These are phyloP conservation scores for Cichlasoma orientale DNA, from an alignment of 2,797 vertebrate species.

Conservation along the genomic window DNA sequence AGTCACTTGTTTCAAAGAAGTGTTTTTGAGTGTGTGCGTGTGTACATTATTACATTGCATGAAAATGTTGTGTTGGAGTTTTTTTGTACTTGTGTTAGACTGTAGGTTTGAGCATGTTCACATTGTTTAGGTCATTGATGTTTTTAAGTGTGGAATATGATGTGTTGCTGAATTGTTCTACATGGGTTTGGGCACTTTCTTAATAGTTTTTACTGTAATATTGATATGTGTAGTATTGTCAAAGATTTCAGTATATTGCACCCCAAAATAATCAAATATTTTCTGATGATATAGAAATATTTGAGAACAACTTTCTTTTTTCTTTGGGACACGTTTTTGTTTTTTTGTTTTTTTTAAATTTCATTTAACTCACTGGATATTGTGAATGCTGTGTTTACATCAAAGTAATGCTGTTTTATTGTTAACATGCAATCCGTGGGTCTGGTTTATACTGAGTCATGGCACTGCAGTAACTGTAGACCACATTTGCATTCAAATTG, in stretches of 20 bases:
- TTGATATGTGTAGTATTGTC: background rate
- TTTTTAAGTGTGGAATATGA: background rate
- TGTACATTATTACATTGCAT: constrained; percentile 23
- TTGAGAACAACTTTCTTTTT: background rate
- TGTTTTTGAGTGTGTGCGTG: constrained; percentile 22
- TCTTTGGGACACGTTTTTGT: background rate
- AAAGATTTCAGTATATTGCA: background rate
- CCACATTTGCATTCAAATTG: constrained; percentile 10
- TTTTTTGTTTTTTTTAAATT: background rate
- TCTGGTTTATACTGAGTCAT: background rate
- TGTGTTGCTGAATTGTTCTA: constrained; percentile 16
- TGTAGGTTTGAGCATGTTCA: constrained; percentile 27
- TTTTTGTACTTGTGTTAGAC: constrained; percentile 42
- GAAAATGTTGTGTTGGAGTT: constrained; percentile 7
- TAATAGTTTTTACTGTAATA: background rate
- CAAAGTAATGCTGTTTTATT: background rate
- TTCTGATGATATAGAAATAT: background rate
- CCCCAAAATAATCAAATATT: background rate
- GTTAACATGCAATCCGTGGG: background rate
- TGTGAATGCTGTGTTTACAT: constrained; percentile 8
- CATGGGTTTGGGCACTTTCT: constrained; percentile 3
- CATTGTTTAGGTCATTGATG: background rate
- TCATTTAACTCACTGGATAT: background rate
- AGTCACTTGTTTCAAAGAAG: constrained; percentile 1
- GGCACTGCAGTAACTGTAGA: background rate